These are phyloP conservation scores for Athripsodes cinereus DNA, from an alignment of 2,888 invertebrate species.

Conservation along the genomic window DNA sequence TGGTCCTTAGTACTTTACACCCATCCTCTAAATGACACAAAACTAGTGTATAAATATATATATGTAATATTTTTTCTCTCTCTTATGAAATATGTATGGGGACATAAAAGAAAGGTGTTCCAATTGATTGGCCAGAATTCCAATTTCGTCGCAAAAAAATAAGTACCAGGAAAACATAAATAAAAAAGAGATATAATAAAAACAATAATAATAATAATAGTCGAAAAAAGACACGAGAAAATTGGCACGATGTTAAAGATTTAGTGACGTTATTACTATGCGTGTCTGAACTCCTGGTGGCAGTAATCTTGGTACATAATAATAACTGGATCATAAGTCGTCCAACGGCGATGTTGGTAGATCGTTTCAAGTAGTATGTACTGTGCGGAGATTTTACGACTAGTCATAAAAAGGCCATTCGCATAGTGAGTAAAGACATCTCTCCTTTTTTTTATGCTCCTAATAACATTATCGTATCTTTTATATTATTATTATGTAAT, in stretches of 20 bases:
- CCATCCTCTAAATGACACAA: too few species aligned
- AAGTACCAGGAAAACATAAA: background rate
- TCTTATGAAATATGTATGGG: too few species aligned
- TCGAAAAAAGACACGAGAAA: background rate
- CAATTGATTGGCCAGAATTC: too few species aligned
- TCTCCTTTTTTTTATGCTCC: conserved; percentile 24
- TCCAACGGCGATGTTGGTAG: conserved; percentile 7
- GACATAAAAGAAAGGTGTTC: too few species aligned
- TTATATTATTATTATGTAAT: conserved; percentile 12
- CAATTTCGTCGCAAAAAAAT: background rate
- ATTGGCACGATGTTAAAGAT: background rate
- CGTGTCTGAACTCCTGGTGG: conserved; percentile 11
- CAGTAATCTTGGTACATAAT: too few species aligned
- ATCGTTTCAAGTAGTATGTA: conserved; percentile 17
- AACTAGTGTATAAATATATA: too few species aligned
- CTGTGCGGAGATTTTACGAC: conserved; percentile 26
- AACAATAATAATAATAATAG: too few species aligned
- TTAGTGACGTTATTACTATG: conserved; percentile 5
- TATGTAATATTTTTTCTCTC: too few species aligned
- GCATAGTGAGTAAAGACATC: conserved; percentile 27
- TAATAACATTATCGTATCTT: conserved; percentile 27
- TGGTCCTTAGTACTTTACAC: too few species aligned
- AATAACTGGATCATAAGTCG: conserved; percentile 24
- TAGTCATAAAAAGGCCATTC: conserved; percentile 26
- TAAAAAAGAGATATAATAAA: background rate